phyloP scores from a whole-genome alignment of 1,140 invertebrate species.

The Latrodectus geometricus region DNA sequence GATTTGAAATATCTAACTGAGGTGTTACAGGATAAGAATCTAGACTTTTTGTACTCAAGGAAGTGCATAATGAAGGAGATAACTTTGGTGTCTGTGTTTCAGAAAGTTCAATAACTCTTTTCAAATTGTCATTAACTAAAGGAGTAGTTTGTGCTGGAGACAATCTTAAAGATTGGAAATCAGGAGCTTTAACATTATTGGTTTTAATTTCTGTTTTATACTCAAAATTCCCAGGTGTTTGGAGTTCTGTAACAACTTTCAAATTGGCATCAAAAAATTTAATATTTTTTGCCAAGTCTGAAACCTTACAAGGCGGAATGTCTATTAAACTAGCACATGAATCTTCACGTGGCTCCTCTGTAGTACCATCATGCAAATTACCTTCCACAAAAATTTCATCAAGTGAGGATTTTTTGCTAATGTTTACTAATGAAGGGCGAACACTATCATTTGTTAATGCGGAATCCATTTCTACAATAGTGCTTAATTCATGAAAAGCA shows the following conservation, averaged over 20 bases:
- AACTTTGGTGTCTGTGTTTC: no score
- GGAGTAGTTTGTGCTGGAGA: no score
- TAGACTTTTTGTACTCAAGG: no score
- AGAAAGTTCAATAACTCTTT: no score
- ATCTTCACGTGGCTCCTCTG: neutral
- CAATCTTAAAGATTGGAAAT: no score
- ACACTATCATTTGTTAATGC: conserved; percentile 15
- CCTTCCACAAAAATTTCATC: neutral
- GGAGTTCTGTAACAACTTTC: no score
- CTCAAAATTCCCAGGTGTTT: no score
- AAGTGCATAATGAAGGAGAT: no score
- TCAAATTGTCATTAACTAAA: no score
- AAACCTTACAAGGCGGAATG: neutral
- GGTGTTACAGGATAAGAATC: no score
- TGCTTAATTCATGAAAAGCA: conserved; percentile 55
- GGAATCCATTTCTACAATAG: conserved; percentile 48
- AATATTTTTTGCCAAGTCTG: conserved; percentile 26
- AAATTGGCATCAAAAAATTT: neutral
- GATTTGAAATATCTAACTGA: neutral
- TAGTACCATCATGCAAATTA: neutral
- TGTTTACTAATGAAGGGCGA: neutral
- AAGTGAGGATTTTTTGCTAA: neutral
- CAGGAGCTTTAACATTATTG: no score
- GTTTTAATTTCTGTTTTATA: no score
- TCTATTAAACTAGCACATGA: conserved; percentile 24